Evolutionary conservation across 2,888 invertebrate species (phyloP).

Genomic region (Plagodis pulveraria): DNA sequence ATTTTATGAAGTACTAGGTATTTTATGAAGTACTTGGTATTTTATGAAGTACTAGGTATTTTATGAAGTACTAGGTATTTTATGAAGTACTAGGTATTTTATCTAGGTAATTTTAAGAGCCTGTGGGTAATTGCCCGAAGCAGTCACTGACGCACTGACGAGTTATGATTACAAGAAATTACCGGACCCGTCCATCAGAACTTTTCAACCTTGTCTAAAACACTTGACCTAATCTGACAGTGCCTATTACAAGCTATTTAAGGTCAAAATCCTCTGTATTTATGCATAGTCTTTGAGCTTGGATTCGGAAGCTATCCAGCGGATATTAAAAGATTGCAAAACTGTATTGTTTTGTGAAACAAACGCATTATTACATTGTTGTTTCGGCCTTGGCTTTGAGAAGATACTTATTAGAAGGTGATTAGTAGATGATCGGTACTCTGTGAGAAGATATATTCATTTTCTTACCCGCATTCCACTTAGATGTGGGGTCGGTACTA

Average conservation of each 20-base stretch:
- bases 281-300: constrained; percentile 18
- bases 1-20: too few species aligned
- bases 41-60: too few species aligned
- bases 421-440: too few species aligned
- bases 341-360: constrained; percentile 36
- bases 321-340: constrained; percentile 34
- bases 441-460: too few species aligned
- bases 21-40: too few species aligned
- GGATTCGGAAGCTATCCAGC: constrained; percentile 32
- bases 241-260: constrained; percentile 20
- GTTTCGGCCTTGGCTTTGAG: constrained; percentile 37
- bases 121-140: constrained; percentile 5
- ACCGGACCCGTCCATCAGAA: constrained; percentile 16
- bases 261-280: constrained; percentile 29
- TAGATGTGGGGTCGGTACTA: too few species aligned
- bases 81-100: too few species aligned
- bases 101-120: too few species aligned
- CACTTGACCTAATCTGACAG: constrained; percentile 15
- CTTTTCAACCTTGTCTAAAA: constrained; percentile 10
- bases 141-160: constrained; percentile 4
- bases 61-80: too few species aligned
- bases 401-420: not conserved
- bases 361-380: constrained; percentile 37
- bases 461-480: too few species aligned
- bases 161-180: constrained; percentile 12